A percentile compares a stretch with the other conserved stretches of the same genome.
phyloP scores from a whole-genome alignment of 2,797 vertebrate species.

The Thaleichthys pacificus region DNA sequence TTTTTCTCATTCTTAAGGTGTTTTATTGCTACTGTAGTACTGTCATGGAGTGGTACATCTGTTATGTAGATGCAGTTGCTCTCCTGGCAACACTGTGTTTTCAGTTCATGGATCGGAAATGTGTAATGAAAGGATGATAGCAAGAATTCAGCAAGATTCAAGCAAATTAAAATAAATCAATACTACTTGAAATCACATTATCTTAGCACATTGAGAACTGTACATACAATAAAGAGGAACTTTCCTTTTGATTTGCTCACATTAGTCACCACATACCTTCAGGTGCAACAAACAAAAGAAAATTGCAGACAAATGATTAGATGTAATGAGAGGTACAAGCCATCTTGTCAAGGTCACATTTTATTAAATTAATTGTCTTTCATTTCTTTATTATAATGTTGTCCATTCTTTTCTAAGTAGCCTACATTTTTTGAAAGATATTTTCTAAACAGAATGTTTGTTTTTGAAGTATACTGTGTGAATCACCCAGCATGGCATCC shows the following conservation, averaged over 20 bases:
- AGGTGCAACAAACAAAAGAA: no score
- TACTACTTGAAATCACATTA: neutral
- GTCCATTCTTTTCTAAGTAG: neutral
- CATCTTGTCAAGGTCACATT: conserved; percentile 6
- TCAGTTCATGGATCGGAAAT: conserved; percentile 2
- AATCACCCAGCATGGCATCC: conserved; percentile 8
- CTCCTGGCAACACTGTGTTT: conserved; percentile 16
- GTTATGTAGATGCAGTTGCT: neutral
- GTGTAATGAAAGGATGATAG: neutral
- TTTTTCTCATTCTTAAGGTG: no score
- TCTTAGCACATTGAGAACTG: no score
- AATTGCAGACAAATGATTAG: no score
- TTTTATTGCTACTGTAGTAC: no score
- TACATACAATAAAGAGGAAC: no score
- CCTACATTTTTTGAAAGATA: conserved; percentile 1
- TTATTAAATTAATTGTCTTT: neutral
- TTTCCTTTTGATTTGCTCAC: no score
- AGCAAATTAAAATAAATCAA: neutral
- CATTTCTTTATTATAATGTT: conserved; percentile 7
- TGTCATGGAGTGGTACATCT: no score
- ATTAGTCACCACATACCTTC: no score
- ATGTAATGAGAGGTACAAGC: neutral
- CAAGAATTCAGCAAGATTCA: neutral
- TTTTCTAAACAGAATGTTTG: neutral
- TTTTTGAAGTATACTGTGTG: conserved; percentile 14